Base-by-base conservation (phyloP, 2,888 invertebrate species). In the Aleiodes testaceus region DNA sequence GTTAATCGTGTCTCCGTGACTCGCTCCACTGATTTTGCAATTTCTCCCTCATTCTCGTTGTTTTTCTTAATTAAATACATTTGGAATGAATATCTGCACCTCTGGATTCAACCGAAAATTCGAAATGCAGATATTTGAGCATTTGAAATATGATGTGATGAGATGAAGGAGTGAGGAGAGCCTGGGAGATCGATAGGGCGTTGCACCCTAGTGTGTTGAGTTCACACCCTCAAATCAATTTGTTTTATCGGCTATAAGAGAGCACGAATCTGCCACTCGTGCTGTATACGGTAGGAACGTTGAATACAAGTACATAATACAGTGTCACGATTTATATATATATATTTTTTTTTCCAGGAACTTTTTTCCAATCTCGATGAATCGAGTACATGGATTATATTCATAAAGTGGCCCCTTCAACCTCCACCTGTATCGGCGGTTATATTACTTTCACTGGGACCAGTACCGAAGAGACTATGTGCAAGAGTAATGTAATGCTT, bases 401-500 rank as follows among this genome's bases (percentile, higher is more conserved):
- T 42, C 36, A 36, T 36, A 36, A 36, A 36, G 36, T 36, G 36
- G 36, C 36, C 36, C 36, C 65, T 44, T 44, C 50, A 67, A 47
- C 44, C 66, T 67, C 47, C 67, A 67, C 67, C 67, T 67, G 67
- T 30, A 53, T 63, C 30, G 64, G 68, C 20, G 61, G 47, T 22
- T 26, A 64, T 2, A 44, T 67, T 36, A 69, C 30, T 68, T 74
- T 65, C 55, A 50, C 52, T 59, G 63, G 30, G 30, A 30, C 55
- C n/a, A 44, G 20, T 26, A 26, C 26, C 16, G 18, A 68, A 67
- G 18, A 42, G 55, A 18, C 66, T 53, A 22, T 22, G 36, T n/a
- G 47, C 66, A 45, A 47, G 22, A 53, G 42, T 70, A 72, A 70
- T 68, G 69, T 16, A 70, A 50, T 72, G 67, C 70, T 71, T 59